phyloP scores from a whole-genome alignment of 2,113 vertebrate genomes.

The Sitta europaea region DNA sequence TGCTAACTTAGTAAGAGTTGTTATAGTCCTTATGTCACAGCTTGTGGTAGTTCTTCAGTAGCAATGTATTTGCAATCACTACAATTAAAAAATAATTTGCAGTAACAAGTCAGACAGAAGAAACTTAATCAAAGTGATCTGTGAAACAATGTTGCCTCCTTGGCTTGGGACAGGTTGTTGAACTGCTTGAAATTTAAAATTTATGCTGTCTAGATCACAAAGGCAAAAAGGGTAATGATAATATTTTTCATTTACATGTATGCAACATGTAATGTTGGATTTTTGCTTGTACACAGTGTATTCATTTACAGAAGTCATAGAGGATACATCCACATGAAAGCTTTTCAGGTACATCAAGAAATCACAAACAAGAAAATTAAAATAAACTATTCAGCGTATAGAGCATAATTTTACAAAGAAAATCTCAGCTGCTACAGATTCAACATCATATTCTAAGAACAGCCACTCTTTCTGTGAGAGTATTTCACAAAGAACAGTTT shows the following conservation, averaged over 20 bases:
- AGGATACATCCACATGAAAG: neutral
- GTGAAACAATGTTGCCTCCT: neutral
- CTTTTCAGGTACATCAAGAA: neutral
- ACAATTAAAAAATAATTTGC: neutral
- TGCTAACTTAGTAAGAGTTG: neutral
- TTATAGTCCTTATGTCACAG: neutral
- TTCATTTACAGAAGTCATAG: neutral
- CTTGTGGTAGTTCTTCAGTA: neutral
- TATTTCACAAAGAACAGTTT: neutral
- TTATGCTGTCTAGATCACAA: neutral
- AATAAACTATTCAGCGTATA: neutral
- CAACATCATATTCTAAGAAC: neutral
- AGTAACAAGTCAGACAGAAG: neutral
- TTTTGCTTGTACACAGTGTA: neutral
- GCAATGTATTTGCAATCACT: neutral
- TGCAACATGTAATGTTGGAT: neutral
- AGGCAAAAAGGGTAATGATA: neutral
- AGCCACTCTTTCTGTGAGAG: neutral
- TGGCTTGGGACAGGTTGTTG: neutral
- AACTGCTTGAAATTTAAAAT: neutral
- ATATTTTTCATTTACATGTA: neutral
- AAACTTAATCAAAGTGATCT: neutral
- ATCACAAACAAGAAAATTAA: neutral
- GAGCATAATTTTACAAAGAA: neutral
- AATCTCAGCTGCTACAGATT: neutral